These are phyloP conservation scores for Ptychobarbus kaznakovi DNA, from an alignment of 2,797 vertebrate genomes.

Conservation along the genomic window DNA sequence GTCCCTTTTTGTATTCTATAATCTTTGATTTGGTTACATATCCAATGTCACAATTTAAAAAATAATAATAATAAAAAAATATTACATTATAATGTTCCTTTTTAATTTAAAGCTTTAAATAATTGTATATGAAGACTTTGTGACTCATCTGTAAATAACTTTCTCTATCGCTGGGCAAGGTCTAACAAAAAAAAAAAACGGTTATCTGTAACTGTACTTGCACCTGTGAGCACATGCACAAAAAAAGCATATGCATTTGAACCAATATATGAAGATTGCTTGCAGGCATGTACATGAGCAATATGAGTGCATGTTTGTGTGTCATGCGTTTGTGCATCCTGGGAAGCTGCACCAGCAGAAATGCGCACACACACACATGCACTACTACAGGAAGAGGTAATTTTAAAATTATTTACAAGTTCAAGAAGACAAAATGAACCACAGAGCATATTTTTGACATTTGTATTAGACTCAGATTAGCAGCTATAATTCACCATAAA, in stretches of 20 bases:
- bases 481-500: not conserved
- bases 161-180: not conserved
- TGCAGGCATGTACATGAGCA: slow-evolving; percentile 32
- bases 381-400: slow-evolving; percentile 20
- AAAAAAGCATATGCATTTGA: slow-evolving; percentile 22
- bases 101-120: not conserved
- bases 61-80: not conserved
- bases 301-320: slow-evolving; percentile 43
- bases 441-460: not conserved
- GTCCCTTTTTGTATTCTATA: too few relatives aligned
- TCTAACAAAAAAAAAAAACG: not conserved
- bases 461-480: slow-evolving; percentile 6
- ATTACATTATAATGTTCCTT: not conserved
- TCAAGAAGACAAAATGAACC: slow-evolving; percentile 31
- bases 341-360: slow-evolving; percentile 45
- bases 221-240: slow-evolving; percentile 46
- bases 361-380: slow-evolving; percentile 16
- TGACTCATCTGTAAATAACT: not conserved
- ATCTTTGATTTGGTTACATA: not conserved
- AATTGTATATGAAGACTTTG: not conserved
- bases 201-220: slow-evolving; percentile 20
- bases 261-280: slow-evolving; percentile 18
- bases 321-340: slow-evolving; percentile 32
- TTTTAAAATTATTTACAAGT: slow-evolving; percentile 25
- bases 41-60: not conserved